phyloP scores from a whole-genome alignment of 64 coral and sea anemone species.

The Dendronephthya gigantea region DNA sequence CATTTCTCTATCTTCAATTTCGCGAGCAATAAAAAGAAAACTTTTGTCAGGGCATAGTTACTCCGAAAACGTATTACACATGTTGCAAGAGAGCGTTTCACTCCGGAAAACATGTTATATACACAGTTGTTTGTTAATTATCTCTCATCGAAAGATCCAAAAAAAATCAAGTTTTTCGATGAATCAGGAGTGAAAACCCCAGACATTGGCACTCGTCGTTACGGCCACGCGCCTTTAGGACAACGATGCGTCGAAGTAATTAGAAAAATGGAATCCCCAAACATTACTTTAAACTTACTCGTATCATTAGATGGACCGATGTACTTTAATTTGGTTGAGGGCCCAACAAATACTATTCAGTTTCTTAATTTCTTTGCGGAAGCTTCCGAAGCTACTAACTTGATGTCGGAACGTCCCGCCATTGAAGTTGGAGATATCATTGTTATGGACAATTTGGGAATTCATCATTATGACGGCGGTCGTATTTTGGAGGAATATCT shows the following conservation, averaged over 20 bases:
- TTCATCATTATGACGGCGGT: background rate
- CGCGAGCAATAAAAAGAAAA: background rate
- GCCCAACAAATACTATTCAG: background rate
- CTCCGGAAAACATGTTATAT: slow-evolving; percentile 33
- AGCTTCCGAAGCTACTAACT: background rate
- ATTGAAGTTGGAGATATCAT: background rate
- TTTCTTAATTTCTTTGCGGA: background rate
- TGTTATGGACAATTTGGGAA: background rate
- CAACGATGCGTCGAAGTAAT: background rate
- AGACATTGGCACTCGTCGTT: slow-evolving; percentile 18
- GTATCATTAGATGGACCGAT: background rate
- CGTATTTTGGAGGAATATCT: background rate
- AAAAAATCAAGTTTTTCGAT: slow-evolving; percentile 44
- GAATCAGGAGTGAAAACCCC: slow-evolving; percentile 29
- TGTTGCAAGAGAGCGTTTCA: slow-evolving; percentile 34
- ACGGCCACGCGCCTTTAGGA: background rate
- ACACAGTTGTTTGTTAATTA: slow-evolving; percentile 48
- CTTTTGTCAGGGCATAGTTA: slow-evolving; percentile 15
- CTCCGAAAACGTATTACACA: slow-evolving; percentile 14
- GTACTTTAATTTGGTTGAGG: background rate
- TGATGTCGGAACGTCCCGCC: background rate
- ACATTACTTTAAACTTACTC: background rate
- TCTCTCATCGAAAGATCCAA: slow-evolving; percentile 32
- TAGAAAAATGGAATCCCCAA: slow-evolving; percentile 5
- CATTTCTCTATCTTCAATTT: background rate